These are phyloP conservation scores for Odocoileus hemionus DNA, from an alignment of 2,113 vertebrate genomes.

Conservation along the genomic window DNA sequence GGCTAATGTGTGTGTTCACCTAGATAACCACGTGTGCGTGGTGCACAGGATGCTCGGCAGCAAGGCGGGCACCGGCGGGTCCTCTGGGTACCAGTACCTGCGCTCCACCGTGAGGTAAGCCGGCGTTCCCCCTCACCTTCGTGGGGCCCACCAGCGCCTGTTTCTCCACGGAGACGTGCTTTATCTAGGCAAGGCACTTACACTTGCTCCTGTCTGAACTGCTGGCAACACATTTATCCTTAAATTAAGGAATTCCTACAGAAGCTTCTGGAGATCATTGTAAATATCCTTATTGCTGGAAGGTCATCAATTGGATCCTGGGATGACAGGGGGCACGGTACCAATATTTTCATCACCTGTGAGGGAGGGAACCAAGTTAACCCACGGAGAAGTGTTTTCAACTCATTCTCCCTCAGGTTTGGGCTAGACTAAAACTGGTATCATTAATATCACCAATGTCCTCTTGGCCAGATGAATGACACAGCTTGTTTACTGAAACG, in stretches of 20 bases:
- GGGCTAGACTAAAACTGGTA: background rate
- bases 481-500: background rate
- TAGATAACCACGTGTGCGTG: constrained; percentile 97
- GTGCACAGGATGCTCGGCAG: constrained; percentile 97
- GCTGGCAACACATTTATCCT: background rate
- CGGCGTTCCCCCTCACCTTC: rapidly evolving
- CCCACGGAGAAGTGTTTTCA: background rate
- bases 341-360: too few relatives aligned
- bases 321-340: too few relatives aligned
- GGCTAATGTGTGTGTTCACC: constrained; percentile 17
- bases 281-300: background rate
- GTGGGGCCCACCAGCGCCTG: background rate
- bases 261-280: background rate
- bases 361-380: background rate
- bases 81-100: constrained; percentile 96
- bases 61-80: constrained; percentile 93
- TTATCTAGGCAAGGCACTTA: background rate
- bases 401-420: background rate
- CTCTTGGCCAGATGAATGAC: background rate
- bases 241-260: background rate
- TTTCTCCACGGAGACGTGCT: rapidly evolving
- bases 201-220: background rate
- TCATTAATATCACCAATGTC: background rate
- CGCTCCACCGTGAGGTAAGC: constrained; percentile 94
- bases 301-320: background rate